These are phyloP conservation scores for Circaetus cinerascens DNA, from an alignment of 2,113 vertebrate genomes.

Conservation along the genomic window DNA sequence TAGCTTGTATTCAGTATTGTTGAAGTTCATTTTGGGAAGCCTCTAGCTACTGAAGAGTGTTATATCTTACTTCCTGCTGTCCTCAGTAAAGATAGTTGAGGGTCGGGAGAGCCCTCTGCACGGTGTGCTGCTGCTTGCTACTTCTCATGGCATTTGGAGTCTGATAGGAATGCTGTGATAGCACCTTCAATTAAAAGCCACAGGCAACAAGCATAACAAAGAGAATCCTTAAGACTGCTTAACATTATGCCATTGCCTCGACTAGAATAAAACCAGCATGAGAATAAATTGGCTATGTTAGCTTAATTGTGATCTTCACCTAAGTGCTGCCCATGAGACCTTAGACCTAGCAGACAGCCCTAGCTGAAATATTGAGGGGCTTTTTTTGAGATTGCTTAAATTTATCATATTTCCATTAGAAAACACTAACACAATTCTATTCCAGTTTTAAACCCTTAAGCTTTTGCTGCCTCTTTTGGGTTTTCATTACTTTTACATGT, in stretches of 20 bases:
- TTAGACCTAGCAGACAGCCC: neutral
- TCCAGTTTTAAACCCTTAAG: neutral
- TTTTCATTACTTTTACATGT: slow-evolving; percentile 20
- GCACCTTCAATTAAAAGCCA: slow-evolving; percentile 12
- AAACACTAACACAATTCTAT: neutral
- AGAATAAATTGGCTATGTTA: slow-evolving; percentile 14
- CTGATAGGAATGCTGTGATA: neutral
- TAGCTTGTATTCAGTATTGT: neutral
- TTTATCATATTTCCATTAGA: neutral
- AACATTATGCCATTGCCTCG: neutral
- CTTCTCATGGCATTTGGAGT: neutral
- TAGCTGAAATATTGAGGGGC: neutral
- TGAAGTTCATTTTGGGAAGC: slow-evolving; percentile 11
- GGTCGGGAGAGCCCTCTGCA: neutral
- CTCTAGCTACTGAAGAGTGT: neutral
- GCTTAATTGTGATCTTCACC: slow-evolving; percentile 17
- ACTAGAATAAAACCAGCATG: neutral
- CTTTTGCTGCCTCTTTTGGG: neutral
- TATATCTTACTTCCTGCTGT: neutral
- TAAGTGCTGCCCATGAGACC: neutral
- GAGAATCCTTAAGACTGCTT: slow-evolving; percentile 1
- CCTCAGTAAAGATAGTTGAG: neutral
- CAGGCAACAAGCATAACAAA: neutral
- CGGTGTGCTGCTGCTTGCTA: neutral
- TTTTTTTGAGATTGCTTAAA: neutral